These are phyloP conservation scores for Sympetrum striolatum DNA, from an alignment of 2,888 invertebrate species.

Conservation along the genomic window DNA sequence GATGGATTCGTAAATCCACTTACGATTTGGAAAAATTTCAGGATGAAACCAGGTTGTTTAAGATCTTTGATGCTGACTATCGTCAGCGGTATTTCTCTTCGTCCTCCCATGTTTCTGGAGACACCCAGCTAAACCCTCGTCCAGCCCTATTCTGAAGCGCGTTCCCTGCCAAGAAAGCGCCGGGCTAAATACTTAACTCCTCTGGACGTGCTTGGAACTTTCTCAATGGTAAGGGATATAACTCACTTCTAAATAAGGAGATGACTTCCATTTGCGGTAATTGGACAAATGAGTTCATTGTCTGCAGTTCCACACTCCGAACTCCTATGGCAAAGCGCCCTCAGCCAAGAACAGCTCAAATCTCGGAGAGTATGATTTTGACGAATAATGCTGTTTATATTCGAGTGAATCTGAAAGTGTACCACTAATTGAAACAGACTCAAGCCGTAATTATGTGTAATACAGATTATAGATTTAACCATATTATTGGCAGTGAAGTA, in stretches of 20 bases:
- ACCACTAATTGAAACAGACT: too few species aligned
- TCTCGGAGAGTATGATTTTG: too few species aligned
- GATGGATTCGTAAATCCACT: neutral
- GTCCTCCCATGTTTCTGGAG: neutral
- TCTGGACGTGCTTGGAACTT: neutral
- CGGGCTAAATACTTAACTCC: neutral
- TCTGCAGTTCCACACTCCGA: neutral
- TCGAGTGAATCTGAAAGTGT: too few species aligned
- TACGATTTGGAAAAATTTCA: constrained; percentile 48
- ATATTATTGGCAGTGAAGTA: too few species aligned
- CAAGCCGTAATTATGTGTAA: too few species aligned
- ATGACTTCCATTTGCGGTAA: neutral
- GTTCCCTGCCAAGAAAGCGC: neutral
- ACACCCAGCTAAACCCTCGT: neutral
- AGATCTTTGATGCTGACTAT: constrained; percentile 47
- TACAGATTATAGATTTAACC: too few species aligned
- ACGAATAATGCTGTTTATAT: too few species aligned
- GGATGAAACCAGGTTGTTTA: constrained; percentile 48
- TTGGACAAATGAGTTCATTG: neutral
- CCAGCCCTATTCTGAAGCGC: neutral
- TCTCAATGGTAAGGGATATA: neutral
- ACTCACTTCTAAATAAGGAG: neutral
- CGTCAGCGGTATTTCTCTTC: neutral
- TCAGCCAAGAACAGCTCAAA: too few species aligned
- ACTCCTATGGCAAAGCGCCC: too few species aligned